Conservation (phyloP, 2,888 invertebrate species). For the Tinea trinotella region DNA sequence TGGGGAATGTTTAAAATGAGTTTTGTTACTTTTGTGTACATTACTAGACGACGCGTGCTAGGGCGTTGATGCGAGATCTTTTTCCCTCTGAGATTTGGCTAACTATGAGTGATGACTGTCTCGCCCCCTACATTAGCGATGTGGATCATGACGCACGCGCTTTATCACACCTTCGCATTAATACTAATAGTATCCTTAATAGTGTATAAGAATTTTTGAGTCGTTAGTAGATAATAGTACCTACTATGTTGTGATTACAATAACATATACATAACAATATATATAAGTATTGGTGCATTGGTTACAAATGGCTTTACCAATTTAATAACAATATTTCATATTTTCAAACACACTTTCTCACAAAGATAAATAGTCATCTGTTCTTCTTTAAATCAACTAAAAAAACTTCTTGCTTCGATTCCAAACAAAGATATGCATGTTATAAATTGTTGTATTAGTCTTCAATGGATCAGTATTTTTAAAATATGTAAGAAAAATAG, state of each 20-base stretch:
- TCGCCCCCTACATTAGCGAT: conserved; percentile 53
- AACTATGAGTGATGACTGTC: conserved; percentile 63
- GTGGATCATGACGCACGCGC: conserved; percentile 43
- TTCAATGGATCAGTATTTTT: too few species aligned
- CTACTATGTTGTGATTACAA: neutral
- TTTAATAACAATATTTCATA: too few species aligned
- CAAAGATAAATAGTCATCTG: too few species aligned
- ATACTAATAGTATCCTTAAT: conserved; percentile 5
- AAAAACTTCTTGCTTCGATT: too few species aligned
- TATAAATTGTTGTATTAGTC: too few species aligned
- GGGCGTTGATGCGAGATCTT: neutral
- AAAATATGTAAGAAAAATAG: neutral
- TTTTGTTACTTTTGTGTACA: neutral
- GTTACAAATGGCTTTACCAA: too few species aligned
- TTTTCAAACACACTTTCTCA: too few species aligned
- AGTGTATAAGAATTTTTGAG: neutral
- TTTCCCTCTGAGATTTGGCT: conserved; percentile 37
- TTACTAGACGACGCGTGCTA: conserved; percentile 1
- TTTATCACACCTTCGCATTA: conserved; percentile 37
- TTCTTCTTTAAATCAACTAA: too few species aligned
- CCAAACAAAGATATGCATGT: too few species aligned
- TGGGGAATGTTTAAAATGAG: neutral
- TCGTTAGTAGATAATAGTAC: neutral
- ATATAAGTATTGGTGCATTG: too few species aligned
- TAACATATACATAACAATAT: too few species aligned